These are phyloP conservation scores for Zaprionus tsacasi DNA, from an alignment of 1,140 invertebrate genomes.

Conservation along the genomic window DNA sequence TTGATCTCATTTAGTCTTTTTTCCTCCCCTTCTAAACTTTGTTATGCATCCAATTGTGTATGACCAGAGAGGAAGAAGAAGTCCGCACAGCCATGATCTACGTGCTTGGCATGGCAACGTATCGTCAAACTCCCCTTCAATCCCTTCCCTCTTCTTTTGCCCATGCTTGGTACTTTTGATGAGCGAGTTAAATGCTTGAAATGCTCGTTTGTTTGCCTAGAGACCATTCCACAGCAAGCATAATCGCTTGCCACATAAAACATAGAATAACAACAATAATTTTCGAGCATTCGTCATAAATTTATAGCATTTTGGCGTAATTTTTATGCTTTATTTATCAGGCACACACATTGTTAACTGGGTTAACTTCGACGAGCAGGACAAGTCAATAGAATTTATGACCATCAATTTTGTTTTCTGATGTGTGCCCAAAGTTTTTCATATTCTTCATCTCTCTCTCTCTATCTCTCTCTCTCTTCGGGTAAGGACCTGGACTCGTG, in stretches of 20 bases:
- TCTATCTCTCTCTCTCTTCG: conserved; percentile 3
- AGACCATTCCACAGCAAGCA: neutral
- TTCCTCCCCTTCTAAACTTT: neutral
- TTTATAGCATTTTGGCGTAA: conserved; percentile 32
- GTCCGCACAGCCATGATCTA: conserved; percentile 20
- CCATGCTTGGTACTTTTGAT: conserved; percentile 45
- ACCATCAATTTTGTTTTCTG: conserved; percentile 63
- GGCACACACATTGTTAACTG: conserved; percentile 26
- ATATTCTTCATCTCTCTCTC: conserved; percentile 14
- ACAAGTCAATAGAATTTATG: conserved; percentile 78
- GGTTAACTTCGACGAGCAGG: conserved; percentile 32
- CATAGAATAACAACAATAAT: neutral
- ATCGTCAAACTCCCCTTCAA: conserved; percentile 1
- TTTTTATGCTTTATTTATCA: conserved; percentile 54
- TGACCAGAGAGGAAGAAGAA: conserved; percentile 39
- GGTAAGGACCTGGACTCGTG: conserved; percentile 39
- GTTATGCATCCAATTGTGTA: conserved; percentile 26
- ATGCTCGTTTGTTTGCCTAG: conserved; percentile 53
- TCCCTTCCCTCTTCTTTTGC: conserved; percentile 21
- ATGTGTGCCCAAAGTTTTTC: conserved; percentile 58
- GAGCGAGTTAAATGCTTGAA: conserved; percentile 65
- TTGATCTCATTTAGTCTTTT: conserved; percentile 7
- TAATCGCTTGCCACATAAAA: conserved; percentile 63
- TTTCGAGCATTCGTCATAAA: conserved; percentile 23
- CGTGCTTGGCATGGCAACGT: conserved; percentile 41